These are phyloP conservation scores for Axis porcinus DNA, from an alignment of 2,113 vertebrate genomes.

Conservation along the genomic window DNA sequence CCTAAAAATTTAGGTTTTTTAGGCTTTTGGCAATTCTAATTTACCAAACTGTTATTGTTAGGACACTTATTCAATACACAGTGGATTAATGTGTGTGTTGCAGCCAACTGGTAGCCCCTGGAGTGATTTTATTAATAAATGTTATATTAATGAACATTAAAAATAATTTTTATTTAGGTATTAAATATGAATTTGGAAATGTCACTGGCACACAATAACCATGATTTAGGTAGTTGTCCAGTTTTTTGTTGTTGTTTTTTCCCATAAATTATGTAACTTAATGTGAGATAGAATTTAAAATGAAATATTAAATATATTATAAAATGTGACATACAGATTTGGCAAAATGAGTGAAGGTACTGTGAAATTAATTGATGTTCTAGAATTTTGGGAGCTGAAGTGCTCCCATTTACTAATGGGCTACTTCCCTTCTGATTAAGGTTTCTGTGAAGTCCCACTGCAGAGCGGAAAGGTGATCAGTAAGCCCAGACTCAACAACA, in stretches of 20 bases:
- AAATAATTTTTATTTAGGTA: background rate
- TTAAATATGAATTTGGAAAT: background rate
- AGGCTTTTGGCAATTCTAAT: background rate
- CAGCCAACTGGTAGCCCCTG: background rate
- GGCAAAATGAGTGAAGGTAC: background rate
- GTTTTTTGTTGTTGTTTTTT: background rate
- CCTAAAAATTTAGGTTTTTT: background rate
- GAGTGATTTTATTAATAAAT: background rate
- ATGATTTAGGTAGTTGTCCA: background rate
- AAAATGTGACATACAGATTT: background rate
- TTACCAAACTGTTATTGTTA: background rate
- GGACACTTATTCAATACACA: background rate
- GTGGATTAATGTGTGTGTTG: background rate
- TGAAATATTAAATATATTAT: background rate
- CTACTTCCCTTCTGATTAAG: background rate
- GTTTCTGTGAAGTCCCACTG: background rate
- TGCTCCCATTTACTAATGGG: rapidly evolving
- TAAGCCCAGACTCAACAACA: background rate
- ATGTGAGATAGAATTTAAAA: background rate
- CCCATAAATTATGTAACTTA: background rate
- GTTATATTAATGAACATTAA: background rate
- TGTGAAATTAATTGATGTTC: background rate
- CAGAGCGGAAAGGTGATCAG: background rate
- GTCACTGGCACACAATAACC: background rate
- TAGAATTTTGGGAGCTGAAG: background rate